Conservation (phyloP, 1,140 invertebrate species). For the Himalopsyche phryganea region DNA sequence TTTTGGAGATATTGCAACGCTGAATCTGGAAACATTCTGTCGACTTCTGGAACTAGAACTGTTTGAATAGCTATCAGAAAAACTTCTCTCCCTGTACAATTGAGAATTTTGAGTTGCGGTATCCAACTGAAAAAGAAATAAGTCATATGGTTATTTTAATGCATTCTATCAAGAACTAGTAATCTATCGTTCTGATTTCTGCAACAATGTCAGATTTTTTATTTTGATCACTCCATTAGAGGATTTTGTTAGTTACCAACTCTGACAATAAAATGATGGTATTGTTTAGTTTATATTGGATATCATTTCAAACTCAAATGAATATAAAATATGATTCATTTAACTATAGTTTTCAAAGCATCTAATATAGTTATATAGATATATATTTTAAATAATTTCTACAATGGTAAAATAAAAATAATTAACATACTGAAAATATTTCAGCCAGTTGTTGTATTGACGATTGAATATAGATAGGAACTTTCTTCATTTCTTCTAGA, state of each 20-base stretch:
- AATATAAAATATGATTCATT: background rate
- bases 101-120: conserved; percentile 35
- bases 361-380: background rate
- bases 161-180: too few relatives aligned
- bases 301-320: background rate
- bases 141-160: too few relatives aligned
- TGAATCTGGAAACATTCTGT: conserved; percentile 36
- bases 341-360: background rate
- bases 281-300: background rate
- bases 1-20: conserved; percentile 34
- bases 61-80: background rate
- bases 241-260: too few relatives aligned
- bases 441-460: conserved; percentile 59
- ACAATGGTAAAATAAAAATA: too few relatives aligned
- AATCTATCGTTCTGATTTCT: too few relatives aligned
- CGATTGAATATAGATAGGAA: conserved; percentile 58
- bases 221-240: too few relatives aligned
- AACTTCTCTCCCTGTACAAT: conserved; percentile 36
- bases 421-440: conserved; percentile 58
- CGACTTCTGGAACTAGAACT: background rate
- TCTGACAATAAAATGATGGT: background rate
- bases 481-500: conserved; percentile 60
- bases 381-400: too few relatives aligned
- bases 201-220: too few relatives aligned
- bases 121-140: conserved; percentile 42